Evolutionary conservation across 2,888 invertebrate species (phyloP), one percentile per base, ranked within the genome.

Genomic region (Drosophila dives): DNA sequence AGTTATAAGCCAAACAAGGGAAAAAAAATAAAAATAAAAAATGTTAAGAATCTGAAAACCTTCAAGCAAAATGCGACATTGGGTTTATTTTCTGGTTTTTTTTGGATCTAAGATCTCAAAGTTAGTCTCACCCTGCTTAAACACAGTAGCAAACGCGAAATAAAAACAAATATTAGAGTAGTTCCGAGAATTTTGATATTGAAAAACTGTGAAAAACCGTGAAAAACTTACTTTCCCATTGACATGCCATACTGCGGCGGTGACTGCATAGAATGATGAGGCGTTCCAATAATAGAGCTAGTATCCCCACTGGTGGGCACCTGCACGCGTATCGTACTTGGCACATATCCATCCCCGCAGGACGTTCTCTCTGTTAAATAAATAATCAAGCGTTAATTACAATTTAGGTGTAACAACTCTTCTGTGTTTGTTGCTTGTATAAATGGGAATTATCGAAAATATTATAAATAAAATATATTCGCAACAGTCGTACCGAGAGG

Each of bases 301-400:
- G 93, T 93, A 74, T 89, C 89, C 55, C 91, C 91, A 77, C 94
- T 94, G 93, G 95, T 95, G 42, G 97, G 97, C 51, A 98, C 95
- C 69, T 97, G 97, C 0, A 97, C 97, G 81, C 97, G 96, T 83
- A 98, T 94, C 60, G 96, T 94, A 32, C 97, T 97, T 91, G 96
- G 96, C 72, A 98, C 97, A 93, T 98, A 98, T 1, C 98, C 98
- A 93, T 97, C 91, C 38, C 75, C 85, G 38, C 90, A 87, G 26
- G 94, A 94, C 86, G 94, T 82, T 85, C 83, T 88, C 74, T 92
- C 92, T 86, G 80, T 81, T 32, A 15, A 74, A 58, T 48, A 79
- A 66, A 49, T n/a, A 49, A 29, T 26, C 3, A 40, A 48, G 53
- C 45, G 7, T 64, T 66, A 62, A 23, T 23, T 23, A 15, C 8